Evolutionary conservation across 2,797 vertebrate genomes (phyloP).

Genomic region (Notamacropus eugenii): DNA sequence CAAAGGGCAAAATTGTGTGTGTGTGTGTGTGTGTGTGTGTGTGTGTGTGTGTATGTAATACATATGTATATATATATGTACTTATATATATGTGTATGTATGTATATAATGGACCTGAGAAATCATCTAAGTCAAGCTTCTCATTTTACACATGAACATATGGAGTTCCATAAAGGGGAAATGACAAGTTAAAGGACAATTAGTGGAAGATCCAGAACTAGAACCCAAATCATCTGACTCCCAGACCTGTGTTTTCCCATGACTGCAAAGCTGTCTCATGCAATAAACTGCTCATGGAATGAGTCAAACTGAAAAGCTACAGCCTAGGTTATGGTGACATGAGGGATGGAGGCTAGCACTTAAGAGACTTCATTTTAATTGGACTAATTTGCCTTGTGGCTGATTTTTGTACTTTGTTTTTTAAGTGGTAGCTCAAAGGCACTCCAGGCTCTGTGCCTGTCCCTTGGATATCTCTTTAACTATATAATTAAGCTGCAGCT

Average conservation of each 20-base stretch:
- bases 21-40: too few relatives aligned
- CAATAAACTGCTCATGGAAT: background rate
- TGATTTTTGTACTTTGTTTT: background rate
- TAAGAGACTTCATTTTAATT: background rate
- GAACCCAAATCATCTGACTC: background rate
- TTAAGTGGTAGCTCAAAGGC: background rate
- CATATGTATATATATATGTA: too few relatives aligned
- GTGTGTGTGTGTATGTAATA: too few relatives aligned
- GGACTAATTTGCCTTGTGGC: background rate
- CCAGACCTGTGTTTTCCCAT: background rate
- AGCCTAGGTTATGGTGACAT: background rate
- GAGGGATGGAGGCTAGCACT: background rate
- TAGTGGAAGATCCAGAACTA: background rate
- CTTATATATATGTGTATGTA: too few relatives aligned
- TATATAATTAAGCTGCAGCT: background rate
- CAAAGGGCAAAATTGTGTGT: background rate
- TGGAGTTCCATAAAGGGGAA: background rate
- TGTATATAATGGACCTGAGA: background rate
- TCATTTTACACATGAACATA: background rate
- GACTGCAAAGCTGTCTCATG: background rate
- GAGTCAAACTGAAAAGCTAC: background rate
- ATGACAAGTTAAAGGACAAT: background rate
- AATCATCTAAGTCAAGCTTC: background rate
- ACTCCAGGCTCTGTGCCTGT: background rate
- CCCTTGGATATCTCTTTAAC: background rate